Conservation (phyloP, 2,113 vertebrate species). For the Gallinago paraguaiae region DNA sequence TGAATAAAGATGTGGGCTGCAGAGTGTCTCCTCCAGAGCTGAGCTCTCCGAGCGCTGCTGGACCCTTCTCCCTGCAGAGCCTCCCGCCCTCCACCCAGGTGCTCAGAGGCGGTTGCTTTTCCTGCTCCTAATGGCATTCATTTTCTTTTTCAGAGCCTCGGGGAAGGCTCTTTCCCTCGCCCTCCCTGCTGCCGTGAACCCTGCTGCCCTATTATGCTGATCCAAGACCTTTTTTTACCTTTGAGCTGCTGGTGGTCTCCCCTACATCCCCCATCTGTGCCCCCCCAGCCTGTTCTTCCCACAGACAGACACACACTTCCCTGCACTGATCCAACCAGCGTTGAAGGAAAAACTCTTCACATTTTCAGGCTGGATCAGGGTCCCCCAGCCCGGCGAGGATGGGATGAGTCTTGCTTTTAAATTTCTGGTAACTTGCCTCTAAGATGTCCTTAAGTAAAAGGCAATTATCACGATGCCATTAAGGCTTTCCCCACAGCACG, state of each 20-base stretch:
- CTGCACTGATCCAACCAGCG: background rate
- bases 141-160: background rate
- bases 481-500: background rate
- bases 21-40: background rate
- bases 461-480: constrained; percentile 36
- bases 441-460: background rate
- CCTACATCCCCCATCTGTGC: fast-evolving
- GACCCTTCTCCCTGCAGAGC: background rate
- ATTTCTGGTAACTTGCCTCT: background rate
- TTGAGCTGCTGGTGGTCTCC: background rate
- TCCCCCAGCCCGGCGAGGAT: background rate
- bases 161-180: background rate
- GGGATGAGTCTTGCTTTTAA: background rate
- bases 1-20: background rate
- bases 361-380: background rate
- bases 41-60: background rate
- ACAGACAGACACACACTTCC: background rate
- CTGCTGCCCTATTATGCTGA: background rate
- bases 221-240: background rate
- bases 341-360: background rate
- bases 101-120: background rate
- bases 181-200: background rate
- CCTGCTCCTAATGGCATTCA: background rate
- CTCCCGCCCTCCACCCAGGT: background rate
- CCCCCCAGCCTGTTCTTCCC: background rate